These are phyloP conservation scores for Euplagia quadripunctaria DNA, from an alignment of 2,888 invertebrate genomes.

Conservation along the genomic window DNA sequence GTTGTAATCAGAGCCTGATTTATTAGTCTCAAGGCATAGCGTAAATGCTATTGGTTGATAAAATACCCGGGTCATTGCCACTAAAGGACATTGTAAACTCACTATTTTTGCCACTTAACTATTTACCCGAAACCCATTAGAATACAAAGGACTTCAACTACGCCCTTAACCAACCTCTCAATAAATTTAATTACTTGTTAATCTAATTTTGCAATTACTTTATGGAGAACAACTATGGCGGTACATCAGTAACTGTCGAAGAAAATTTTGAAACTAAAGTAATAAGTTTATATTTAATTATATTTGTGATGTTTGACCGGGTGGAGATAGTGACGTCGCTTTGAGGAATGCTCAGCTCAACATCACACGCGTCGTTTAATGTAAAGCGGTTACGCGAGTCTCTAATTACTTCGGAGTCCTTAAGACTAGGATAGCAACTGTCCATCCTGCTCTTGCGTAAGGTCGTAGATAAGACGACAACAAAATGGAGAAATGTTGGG, in stretches of 20 bases:
- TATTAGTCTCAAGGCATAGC: constrained; percentile 22
- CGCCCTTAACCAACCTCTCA: constrained; percentile 16
- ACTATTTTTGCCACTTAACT: constrained; percentile 41
- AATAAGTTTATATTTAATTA: background rate
- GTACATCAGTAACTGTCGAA: constrained; percentile 18
- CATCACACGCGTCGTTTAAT: no score
- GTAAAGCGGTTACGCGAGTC: no score
- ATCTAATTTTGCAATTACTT: constrained; percentile 25
- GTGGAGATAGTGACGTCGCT: background rate
- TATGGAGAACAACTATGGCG: background rate
- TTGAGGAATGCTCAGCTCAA: background rate
- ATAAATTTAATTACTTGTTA: constrained; percentile 34
- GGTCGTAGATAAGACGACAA: no score
- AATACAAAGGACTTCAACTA: constrained; percentile 32
- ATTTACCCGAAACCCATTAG: constrained; percentile 39
- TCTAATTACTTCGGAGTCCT: no score
- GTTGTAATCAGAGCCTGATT: constrained; percentile 22
- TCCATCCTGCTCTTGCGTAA: no score
- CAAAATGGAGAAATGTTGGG: no score
- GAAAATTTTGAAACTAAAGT: constrained; percentile 15
- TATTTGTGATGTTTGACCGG: background rate
- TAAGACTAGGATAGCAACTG: no score
- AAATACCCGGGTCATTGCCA: constrained; percentile 31
- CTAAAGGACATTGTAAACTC: constrained; percentile 18
- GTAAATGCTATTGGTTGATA: constrained; percentile 19